A percentile compares a stretch with the other conserved stretches of the same genome.
phyloP scores from a whole-genome alignment of 2,797 vertebrate genomes.

The Ptychobarbus kaznakovi region DNA sequence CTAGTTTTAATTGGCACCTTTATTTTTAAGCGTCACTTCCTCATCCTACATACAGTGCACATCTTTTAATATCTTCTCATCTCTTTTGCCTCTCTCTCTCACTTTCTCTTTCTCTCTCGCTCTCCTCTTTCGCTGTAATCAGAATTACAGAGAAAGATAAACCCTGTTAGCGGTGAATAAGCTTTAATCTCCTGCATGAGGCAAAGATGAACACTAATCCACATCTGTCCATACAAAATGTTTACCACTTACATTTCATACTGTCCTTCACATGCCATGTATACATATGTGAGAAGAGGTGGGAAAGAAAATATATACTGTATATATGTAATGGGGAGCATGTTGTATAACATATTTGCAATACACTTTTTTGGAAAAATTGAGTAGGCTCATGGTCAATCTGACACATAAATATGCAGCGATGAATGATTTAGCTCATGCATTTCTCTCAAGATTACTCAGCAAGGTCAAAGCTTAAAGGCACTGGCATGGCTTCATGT shows the following conservation, averaged over 20 bases:
- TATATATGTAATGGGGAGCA: not conserved
- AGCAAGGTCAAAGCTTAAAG: slow-evolving; percentile 47
- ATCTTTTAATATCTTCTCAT: slow-evolving; percentile 64
- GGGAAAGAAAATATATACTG: not conserved
- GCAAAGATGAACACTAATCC: slow-evolving; percentile 85
- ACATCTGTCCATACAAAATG: slow-evolving; percentile 83
- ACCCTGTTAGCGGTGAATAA: slow-evolving; percentile 80
- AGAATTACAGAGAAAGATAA: slow-evolving; percentile 71
- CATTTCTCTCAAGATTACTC: slow-evolving; percentile 28
- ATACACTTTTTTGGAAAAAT: slow-evolving; percentile 15
- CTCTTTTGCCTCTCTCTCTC: slow-evolving; percentile 34
- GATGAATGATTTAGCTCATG: slow-evolving; percentile 19
- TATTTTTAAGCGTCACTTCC: slow-evolving; percentile 51
- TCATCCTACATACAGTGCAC: slow-evolving; percentile 46
- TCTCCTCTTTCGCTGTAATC: slow-evolving; percentile 64
- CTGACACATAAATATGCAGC: slow-evolving; percentile 26
- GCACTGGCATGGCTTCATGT: slow-evolving; percentile 31
- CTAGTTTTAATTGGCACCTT: slow-evolving; percentile 15
- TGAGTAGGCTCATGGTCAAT: slow-evolving; percentile 40
- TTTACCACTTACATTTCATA: slow-evolving; percentile 79
- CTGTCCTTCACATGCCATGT: slow-evolving; percentile 62
- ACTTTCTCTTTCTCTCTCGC: slow-evolving; percentile 25
- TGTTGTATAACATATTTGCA: slow-evolving; percentile 9
- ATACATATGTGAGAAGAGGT: not conserved
- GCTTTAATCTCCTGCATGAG: slow-evolving; percentile 80